Base-by-base conservation (phyloP, 2,888 invertebrate species). In the Bimastos eiseni region DNA sequence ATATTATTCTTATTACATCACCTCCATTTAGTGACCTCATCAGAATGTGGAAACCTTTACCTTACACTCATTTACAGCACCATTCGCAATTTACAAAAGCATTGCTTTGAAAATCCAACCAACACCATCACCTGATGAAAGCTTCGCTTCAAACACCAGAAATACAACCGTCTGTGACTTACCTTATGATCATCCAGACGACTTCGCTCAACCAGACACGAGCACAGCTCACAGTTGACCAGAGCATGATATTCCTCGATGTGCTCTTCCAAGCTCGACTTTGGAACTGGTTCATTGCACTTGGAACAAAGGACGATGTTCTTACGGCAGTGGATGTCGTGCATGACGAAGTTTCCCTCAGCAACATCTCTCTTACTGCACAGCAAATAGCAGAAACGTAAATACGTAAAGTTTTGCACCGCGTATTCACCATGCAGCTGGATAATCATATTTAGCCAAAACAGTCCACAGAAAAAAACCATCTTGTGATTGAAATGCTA, bases 251-350 rank as follows among this genome's bases (percentile, higher is more conserved):
- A 91, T 91, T 95, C 94, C 93, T 95, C 93, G 93, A 95, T 93
- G 93, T 97, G 97, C 0, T 96, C 95, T 89, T 96, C 96, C 91
- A 96, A 95, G 91, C 97, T 96, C 0, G 95, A 94, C 84, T 96
- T 95, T 0, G 96, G 96, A 90, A 97, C 96, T 0, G 97, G 96
- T 93, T 97, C 97, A 93, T 96, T 96, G 95, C 97, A 97, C 6
- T 96, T 96, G 0, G 96, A 96, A 93, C 97, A 97, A 89, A 97
- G 94, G 5, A 96, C 95, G 90, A 97, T 96, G 95, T 97, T 97
- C 83, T 97, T 95, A 0, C 96, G 96, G 94, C 97, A 97, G 95
- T 97, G 97, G 92, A 96, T 96, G 36, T 96, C 96, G 95, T 97
- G 97, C 95, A 96, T 97, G 5, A 96, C 96, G 95, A 96, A 97